Conservation (phyloP, 2,797 vertebrate genomes). For the Eurystomus glaucurus region DNA sequence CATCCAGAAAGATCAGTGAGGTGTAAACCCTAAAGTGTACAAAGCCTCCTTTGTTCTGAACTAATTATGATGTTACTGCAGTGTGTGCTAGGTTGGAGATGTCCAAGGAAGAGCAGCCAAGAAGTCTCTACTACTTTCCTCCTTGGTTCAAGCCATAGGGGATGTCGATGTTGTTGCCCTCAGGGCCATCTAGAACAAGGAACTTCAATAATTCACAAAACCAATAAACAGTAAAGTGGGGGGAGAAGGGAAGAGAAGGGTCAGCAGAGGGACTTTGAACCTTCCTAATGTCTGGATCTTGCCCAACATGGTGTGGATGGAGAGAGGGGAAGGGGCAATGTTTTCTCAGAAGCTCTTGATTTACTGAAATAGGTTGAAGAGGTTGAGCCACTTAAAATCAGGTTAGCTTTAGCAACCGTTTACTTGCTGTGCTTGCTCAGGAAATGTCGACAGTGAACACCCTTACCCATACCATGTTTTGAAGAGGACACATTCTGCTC, state of each 20-base stretch:
- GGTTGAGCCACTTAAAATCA: constrained; percentile 41
- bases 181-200: not conserved
- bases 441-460: not conserved
- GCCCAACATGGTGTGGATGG: not conserved
- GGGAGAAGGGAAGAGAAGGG: not conserved
- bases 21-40: not conserved
- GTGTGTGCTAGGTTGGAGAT: not conserved
- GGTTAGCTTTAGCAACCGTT: constrained; percentile 24
- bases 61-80: not conserved
- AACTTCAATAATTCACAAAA: constrained; percentile 8
- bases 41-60: constrained; percentile 31
- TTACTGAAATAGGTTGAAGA: constrained; percentile 62
- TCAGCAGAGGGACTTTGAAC: not conserved
- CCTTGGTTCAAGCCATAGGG: not conserved
- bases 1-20: constrained; percentile 22
- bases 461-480: not conserved
- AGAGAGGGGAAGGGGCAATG: not conserved
- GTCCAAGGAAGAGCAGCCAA: not conserved
- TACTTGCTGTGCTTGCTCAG: constrained; percentile 12
- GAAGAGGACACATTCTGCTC: not conserved
- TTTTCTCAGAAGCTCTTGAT: constrained; percentile 51
- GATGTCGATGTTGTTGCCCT: fast-evolving
- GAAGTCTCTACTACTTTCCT: not conserved
- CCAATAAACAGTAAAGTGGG: not conserved
- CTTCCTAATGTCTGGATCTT: not conserved